These are phyloP conservation scores for Myotis findleyi DNA, from an alignment of 2,797 vertebrate species.

Conservation along the genomic window DNA sequence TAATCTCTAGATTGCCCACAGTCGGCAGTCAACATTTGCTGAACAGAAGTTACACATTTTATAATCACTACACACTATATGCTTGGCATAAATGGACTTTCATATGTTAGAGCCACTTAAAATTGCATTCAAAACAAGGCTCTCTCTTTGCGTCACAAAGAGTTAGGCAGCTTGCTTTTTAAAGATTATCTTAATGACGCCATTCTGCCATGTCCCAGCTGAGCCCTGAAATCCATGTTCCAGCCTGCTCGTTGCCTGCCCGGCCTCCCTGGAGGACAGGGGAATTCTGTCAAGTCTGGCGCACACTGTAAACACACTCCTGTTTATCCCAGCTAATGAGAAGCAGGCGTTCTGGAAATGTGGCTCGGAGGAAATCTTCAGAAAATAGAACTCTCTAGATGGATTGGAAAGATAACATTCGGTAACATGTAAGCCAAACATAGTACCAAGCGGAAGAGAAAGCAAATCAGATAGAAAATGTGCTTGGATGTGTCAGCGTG, in stretches of 20 bases:
- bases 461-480: background rate
- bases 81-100: background rate
- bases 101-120: slow-evolving; percentile 24
- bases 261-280: slow-evolving; percentile 19
- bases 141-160: background rate
- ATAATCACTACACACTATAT: background rate
- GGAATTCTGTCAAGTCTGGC: slow-evolving; percentile 68
- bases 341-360: slow-evolving; percentile 74
- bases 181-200: slow-evolving; percentile 7
- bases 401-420: slow-evolving; percentile 64
- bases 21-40: background rate
- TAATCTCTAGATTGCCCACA: background rate
- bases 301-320: slow-evolving; percentile 73
- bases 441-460: background rate
- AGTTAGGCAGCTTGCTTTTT: slow-evolving; percentile 22
- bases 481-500: background rate
- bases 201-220: slow-evolving; percentile 49
- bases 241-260: slow-evolving; percentile 40
- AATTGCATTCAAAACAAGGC: slow-evolving; percentile 1
- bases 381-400: slow-evolving; percentile 49
- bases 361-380: slow-evolving; percentile 66
- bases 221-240: background rate
- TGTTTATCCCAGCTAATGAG: slow-evolving; percentile 79
- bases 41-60: slow-evolving; percentile 3
- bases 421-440: slow-evolving; percentile 35